Percentiles rank a stretch among this genome's conserved stretches.
Evolutionary conservation across 2,797 vertebrate species (phyloP).

Genomic region (Fratercula arctica): DNA sequence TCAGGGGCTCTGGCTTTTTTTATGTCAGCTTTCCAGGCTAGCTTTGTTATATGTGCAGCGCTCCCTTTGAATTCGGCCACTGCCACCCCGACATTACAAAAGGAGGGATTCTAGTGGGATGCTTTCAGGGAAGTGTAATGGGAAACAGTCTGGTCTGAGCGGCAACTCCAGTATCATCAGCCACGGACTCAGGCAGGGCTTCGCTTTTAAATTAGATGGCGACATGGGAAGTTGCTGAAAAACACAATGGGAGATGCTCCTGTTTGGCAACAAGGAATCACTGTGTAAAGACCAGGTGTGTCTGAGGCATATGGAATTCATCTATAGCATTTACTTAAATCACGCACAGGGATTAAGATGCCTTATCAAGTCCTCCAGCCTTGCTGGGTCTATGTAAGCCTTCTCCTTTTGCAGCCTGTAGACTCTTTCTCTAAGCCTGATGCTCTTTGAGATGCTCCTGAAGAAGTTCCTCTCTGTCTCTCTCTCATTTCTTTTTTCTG

Average conservation of each 20-base stretch:
- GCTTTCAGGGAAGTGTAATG: not conserved
- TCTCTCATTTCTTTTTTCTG: not conserved
- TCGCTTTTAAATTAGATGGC: not conserved
- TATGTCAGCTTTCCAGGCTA: slow-evolving; percentile 12
- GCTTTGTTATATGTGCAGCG: not conserved
- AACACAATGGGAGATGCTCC: not conserved
- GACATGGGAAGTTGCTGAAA: not conserved
- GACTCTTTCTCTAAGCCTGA: not conserved
- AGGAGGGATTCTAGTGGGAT: not conserved
- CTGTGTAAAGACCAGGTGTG: not conserved
- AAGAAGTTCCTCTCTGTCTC: not conserved
- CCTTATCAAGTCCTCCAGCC: not conserved
- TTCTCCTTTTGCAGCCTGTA: not conserved
- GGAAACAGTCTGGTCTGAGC: not conserved
- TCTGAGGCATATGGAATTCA: not conserved
- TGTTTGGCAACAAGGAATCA: not conserved
- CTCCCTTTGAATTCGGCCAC: not conserved
- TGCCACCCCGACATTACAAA: not conserved
- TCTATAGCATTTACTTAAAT: not conserved
- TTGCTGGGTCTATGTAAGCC: not conserved
- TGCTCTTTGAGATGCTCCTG: not conserved
- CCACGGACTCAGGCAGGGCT: not conserved
- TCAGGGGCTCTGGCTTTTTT: not conserved
- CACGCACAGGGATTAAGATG: not conserved
- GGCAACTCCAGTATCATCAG: not conserved